Evolutionary conservation across 2,888 invertebrate species (phyloP), one percentile per base, ranked within the genome.

Genomic region (Sialis fuliginosa): DNA sequence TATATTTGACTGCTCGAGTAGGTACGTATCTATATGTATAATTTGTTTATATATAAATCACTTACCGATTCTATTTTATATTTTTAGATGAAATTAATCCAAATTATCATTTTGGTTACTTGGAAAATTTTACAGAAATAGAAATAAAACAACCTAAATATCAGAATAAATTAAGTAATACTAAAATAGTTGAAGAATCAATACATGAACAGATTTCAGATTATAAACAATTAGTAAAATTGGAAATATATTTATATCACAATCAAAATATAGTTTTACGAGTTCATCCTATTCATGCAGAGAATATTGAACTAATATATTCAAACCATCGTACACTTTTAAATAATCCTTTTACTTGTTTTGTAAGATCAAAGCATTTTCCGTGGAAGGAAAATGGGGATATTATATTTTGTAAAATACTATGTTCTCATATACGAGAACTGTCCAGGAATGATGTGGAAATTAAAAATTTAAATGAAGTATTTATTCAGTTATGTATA

Each of bases 1-100:
- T 85, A 56, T 75, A 76, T 45, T 75, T 86, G 41, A 70, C 75
- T 33, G 71, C 87, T 48, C 72, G 71, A 56, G 71, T 78, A 53
- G 77, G 79, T 78, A 65, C 68, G 70, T 60, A 52, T 10, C 51
- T n/a, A 37, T 13, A 37, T 10, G 6, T 33, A 6, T 6, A n/a
- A 22, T 31, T 22, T 42, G 42, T 2, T 8, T 6, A 12, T 13
- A 42, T 13, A 22, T 42, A 31, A 6, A 31, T 7, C n/a, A 6
- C 6, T 37, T 37, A 37, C n/a, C 6, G 8, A 35, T 35, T 9
- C 9, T 7, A 9, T 34, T 34, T 34, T 7, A 34, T 35, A 35
- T 34, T 45, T n/a, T 44, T 32, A 10, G 41, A 42, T 40, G 32
- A 22, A 12, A 45, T 48, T 30, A 39, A 37, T 44, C 39, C 44